Percentiles rank a stretch among this genome's conserved stretches.
These are phyloP conservation scores for Colossoma macropomum DNA, from an alignment of 2,113 vertebrate species.

Conservation along the genomic window DNA sequence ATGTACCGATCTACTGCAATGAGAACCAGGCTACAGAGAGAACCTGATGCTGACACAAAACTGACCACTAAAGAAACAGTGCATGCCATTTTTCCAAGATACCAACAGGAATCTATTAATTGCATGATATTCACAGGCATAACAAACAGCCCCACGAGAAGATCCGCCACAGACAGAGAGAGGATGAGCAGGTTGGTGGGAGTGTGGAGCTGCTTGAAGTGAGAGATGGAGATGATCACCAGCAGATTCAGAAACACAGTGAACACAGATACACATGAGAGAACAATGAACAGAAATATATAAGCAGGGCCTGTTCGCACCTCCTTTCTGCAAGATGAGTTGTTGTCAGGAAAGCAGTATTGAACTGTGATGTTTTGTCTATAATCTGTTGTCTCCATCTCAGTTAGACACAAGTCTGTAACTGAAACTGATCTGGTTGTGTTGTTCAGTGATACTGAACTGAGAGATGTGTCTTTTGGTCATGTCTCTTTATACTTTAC, in stretches of 20 bases:
- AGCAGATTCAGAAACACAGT: background rate
- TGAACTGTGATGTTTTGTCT: background rate
- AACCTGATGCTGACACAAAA: conserved; percentile 17
- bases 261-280: conserved; percentile 57
- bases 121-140: conserved; percentile 79
- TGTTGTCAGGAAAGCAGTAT: conserved; percentile 22
- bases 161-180: conserved; percentile 68
- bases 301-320: background rate
- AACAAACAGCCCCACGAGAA: conserved; percentile 55
- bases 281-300: background rate
- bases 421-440: background rate
- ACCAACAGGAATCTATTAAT: conserved; percentile 35
- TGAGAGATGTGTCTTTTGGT: no score
- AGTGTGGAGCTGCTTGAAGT: conserved; percentile 21
- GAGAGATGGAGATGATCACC: background rate
- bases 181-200: conserved; percentile 71
- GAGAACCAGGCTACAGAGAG: conserved; percentile 61
- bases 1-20: conserved; percentile 66
- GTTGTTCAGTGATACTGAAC: background rate
- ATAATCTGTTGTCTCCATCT: background rate
- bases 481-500: no score
- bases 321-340: conserved; percentile 12
- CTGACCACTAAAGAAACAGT: no score
- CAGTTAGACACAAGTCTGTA: background rate
- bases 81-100: no score